Evolutionary conservation across 2,888 invertebrate genomes (phyloP), one percentile per base, ranked within the genome.

Genomic region (Drosophila multiciliata): DNA sequence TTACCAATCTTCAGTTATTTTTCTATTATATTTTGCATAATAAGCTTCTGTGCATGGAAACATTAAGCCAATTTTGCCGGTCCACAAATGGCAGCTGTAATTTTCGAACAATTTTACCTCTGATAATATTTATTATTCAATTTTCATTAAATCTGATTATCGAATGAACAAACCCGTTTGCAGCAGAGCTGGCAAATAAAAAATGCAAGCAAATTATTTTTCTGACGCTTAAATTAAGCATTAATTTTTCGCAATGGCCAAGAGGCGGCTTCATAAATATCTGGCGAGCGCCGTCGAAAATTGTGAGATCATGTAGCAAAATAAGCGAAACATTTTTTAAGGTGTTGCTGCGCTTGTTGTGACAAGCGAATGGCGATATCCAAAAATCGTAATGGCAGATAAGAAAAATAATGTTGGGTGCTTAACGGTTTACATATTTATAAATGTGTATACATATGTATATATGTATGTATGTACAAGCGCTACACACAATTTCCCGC

Each of bases 41-140:
- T 52, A 54, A 63, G 68, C 84, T 84, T 85, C 80, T 83, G 83
- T 73, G 36, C 55, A 57, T 62, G 45, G 36, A 70, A 74, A 70
- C 62, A 73, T 77, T 80, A 80, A 66, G 52, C 69, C 66, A 63
- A 36, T 66, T 26, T 52, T 49, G 59, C 55, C 63, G 33, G 20
- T 62, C 66, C 63, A 58, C 55, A 53, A 38, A 40, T 81, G 73
- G 63, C 74, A 71, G 72, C 57, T 63, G 78, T 75, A 79, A 79
- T 82, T 87, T 88, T 72, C 23, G 69, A 71, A 68, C 73, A 79
- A 81, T 75, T 79, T 89, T 66, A 70, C 61, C 75, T 57, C 66
- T 68, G 89, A 86, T 87, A 87, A 79, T 87, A 89, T 89, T 84
- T 86, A 89, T 86, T 89, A 86, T 86, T 86, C 84, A 87, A 87